Evolutionary conservation across 1,140 invertebrate genomes (phyloP), one percentile per base, ranked within the genome.

Genomic region (Drosophila ohnishii): DNA sequence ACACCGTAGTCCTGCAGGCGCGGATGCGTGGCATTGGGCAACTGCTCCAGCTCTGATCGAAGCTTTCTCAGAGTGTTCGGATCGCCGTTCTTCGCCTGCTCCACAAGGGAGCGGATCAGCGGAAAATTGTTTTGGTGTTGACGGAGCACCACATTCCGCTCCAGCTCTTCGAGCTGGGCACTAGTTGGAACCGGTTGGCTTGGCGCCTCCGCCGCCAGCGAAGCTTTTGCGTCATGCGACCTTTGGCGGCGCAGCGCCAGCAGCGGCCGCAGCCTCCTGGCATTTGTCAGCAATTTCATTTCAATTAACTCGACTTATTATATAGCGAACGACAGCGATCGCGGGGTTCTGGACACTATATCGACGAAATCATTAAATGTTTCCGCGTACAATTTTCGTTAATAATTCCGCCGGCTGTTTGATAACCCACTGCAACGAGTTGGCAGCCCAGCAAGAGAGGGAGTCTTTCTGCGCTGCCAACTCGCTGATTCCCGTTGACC

Each of bases 1-100:
- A 93, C 92, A 9, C 92, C 92, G 84, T 95, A 95, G 6, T 92
- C 66, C 37, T 91, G 74, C 3, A 96, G 92, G 10, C 90, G 80
- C 16, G 96, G 95, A 92, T 97, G 95, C 16, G 95, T 96, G 69
- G 89, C 92, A 91, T 98, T 98, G 37, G 97, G 97, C 67, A 98
- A 94, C 90, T 93, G 94, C 42, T 92, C 88, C 30, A 96, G 92
- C 92, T 95, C 94, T 48, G 88, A 74, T 3, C 93, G 77, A 6
- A 97, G 39, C 34, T 7, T 34, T 5, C 16, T 66, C 11, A 34
- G n/a, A 11, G 22, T 34, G n/a, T 50, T 35, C 32, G 25, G 44
- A 9, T 64, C 6, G 1, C 58, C 45, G n/a, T 58, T 25, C 10
- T 57, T 67, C 8, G 80, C 7, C 7, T 59, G 58, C n/a, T 47